phyloP scores from a whole-genome alignment of 1,140 invertebrate species.

The Bombus consobrinus region DNA sequence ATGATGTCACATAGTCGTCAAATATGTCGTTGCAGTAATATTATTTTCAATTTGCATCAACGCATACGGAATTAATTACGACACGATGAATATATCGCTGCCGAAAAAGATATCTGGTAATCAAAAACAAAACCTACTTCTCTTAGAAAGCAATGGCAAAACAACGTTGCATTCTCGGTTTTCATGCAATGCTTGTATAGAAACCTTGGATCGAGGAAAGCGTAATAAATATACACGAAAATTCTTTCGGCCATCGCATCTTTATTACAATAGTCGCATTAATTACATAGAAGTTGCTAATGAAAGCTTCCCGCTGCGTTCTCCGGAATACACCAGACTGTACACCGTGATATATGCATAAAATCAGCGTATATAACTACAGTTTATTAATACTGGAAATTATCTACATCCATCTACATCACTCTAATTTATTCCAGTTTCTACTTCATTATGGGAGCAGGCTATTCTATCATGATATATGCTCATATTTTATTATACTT shows the following conservation, averaged over 20 bases:
- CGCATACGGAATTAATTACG: constrained; percentile 10
- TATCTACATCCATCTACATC: neutral
- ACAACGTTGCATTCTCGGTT: neutral
- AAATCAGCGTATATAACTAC: neutral
- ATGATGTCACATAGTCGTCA: constrained; percentile 25
- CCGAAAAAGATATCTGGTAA: no score
- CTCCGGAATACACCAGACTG: neutral
- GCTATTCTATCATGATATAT: neutral
- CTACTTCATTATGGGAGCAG: neutral
- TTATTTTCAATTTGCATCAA: constrained; percentile 35
- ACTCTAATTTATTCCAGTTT: neutral
- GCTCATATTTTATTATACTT: neutral
- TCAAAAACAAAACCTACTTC: no score
- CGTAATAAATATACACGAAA: neutral
- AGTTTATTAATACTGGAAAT: neutral
- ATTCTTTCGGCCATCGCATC: neutral
- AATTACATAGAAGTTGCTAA: no score
- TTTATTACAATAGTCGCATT: neutral
- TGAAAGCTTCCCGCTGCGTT: neutral
- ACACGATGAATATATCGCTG: neutral
- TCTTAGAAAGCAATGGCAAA: neutral
- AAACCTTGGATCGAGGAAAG: neutral
- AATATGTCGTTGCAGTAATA: constrained; percentile 30
- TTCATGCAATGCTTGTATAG: neutral
- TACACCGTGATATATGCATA: neutral